Evolutionary conservation across 2,113 vertebrate genomes (phyloP).

Genomic region (Sprattus sprattus): DNA sequence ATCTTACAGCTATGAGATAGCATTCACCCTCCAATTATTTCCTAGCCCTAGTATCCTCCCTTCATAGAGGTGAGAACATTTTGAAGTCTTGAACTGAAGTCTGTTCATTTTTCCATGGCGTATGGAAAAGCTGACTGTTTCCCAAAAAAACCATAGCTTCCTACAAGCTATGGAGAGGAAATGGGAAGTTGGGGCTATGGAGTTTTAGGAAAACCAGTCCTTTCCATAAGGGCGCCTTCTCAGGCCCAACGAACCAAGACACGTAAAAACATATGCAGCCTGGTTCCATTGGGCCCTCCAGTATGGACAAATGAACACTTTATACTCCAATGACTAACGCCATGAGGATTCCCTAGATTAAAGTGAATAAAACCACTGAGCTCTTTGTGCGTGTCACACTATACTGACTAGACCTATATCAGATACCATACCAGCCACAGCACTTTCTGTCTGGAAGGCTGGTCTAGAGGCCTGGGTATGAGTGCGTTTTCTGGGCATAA

Average conservation of each 20-base stretch:
- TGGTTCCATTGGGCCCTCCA: constrained; percentile 27
- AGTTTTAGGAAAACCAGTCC: constrained; percentile 21
- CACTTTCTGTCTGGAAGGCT: not conserved
- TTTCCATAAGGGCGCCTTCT: constrained; percentile 26
- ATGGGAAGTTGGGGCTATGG: constrained; percentile 13
- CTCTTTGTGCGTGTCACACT: not conserved
- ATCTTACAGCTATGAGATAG: not conserved
- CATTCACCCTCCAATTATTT: not conserved
- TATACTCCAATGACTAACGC: not conserved
- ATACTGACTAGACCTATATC: not conserved
- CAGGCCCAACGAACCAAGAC: constrained; percentile 21
- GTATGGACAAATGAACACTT: constrained; percentile 28
- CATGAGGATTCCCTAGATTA: not conserved
- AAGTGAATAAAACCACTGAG: not conserved
- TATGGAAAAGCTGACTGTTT: constrained; percentile 42
- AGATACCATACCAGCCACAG: not conserved
- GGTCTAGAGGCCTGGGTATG: not conserved
- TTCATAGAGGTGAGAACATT: not conserved
- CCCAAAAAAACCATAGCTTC: constrained; percentile 36
- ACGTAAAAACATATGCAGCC: not conserved
- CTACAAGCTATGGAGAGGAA: constrained; percentile 21
- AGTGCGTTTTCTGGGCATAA: constrained; percentile 23
- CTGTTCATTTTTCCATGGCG: constrained; percentile 31
- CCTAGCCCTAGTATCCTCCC: not conserved
- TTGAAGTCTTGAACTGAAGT: too few relatives aligned